Conservation (phyloP, 2,113 vertebrate genomes). For the Malaclemys terrapin region DNA sequence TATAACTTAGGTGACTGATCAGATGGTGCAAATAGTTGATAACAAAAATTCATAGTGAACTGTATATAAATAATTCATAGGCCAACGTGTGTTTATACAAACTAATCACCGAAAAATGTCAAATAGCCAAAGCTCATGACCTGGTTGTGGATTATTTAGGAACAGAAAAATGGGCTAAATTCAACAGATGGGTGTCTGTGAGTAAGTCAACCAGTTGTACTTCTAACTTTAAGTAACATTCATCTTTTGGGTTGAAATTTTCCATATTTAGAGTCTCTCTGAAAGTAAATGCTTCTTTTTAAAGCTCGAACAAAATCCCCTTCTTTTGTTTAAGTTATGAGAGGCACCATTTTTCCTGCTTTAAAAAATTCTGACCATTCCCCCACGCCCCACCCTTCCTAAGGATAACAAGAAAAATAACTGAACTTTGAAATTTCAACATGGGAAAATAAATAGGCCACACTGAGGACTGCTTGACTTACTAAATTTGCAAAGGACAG, state of each 20-base stretch:
- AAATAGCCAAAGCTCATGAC: background rate
- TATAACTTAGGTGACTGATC: background rate
- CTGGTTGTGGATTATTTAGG: background rate
- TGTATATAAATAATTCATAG: background rate
- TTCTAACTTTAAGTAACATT: background rate
- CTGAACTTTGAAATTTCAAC: background rate
- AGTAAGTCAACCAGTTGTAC: background rate
- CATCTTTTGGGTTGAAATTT: background rate
- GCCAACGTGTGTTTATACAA: background rate
- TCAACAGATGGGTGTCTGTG: background rate
- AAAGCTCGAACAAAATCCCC: background rate
- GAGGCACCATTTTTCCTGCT: background rate
- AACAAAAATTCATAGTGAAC: background rate
- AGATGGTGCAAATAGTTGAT: background rate
- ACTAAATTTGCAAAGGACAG: background rate
- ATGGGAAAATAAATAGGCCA: background rate
- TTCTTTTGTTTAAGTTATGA: background rate
- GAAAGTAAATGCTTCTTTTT: background rate
- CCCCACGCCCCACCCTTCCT: fast-evolving
- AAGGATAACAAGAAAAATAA: background rate
- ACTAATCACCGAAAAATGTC: background rate
- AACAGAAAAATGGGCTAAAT: background rate
- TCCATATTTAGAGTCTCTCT: background rate
- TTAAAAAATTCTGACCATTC: background rate
- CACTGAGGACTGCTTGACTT: background rate